Base-by-base conservation (phyloP, 2,797 vertebrate species). In the Acrocephalus scirpaceus region DNA sequence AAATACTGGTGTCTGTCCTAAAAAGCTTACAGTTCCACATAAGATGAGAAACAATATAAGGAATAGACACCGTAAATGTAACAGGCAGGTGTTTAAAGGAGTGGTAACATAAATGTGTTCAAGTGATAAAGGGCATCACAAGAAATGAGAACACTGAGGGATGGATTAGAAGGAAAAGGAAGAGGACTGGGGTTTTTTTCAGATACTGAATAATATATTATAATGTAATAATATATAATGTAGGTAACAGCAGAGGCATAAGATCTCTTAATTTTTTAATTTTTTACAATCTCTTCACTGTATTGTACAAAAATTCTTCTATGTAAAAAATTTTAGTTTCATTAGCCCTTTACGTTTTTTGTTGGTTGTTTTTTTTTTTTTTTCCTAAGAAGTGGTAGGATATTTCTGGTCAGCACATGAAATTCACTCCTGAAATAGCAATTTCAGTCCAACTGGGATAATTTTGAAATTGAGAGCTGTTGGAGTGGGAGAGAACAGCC, bases 371-470 rank as follows among this genome's bases (percentile, higher is more conserved):
- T 22, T 48, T 19, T 61, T 44, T 50, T 29, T 57, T 32, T 14
- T 12, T 38, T 11, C 16, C 56, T 36, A 25, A 36, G 34, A 38
- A 72, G 22, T 50, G 53, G 29, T 71, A 76, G 62, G 50, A 30
- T 75, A 69, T 73, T 92, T 80, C 38, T 93, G 40, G 27, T 70
- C 61, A 90, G 44, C 73, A 84, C 69, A 70, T 76, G 75, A 78
- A 85, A 61, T 22, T 67, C 3, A 1, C 27, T 83, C 8, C n/a
- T 92, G 67, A 94, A 83, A 87, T 82, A 92, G 40, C 22, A 60
- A n/a, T 92, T 88, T 74, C 38, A 53, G 45, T 36, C 54, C 58
- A 81, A 14, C 45, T 56, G n/a, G 30, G 22, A 58, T 78, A 56
- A 66, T 80, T 66, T 53, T 73, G 61, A 91, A 95, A 79, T 50